Percentiles rank a stretch among this genome's conserved stretches.
These are phyloP conservation scores for Apis laboriosa DNA, from an alignment of 1,140 invertebrate species.

Conservation along the genomic window DNA sequence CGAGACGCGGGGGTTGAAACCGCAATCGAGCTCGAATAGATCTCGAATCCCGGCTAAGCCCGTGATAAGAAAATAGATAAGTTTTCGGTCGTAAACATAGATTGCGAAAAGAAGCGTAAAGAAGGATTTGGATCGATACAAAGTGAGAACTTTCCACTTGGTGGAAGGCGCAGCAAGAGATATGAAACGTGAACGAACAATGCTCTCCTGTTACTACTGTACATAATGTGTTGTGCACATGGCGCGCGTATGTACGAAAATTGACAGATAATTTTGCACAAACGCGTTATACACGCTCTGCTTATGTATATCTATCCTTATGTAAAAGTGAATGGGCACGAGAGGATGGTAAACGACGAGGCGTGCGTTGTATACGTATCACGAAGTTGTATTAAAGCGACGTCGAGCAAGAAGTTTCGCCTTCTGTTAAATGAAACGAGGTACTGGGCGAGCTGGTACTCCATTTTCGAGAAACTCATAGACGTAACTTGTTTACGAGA, in stretches of 20 bases:
- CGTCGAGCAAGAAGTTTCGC: conserved; percentile 1
- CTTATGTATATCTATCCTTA: background rate
- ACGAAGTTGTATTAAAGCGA: conserved; percentile 55
- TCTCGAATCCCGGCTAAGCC: background rate
- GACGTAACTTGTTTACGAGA: background rate
- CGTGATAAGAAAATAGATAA: conserved; percentile 21
- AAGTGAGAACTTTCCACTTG: conserved; percentile 37
- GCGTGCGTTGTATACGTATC: background rate
- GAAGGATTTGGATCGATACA: conserved; percentile 57
- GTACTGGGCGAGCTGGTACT: background rate
- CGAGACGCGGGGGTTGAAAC: background rate
- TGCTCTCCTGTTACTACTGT: conserved; percentile 3
- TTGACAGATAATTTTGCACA: conserved; percentile 54
- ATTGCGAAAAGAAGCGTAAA: conserved; percentile 19
- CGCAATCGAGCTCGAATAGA: background rate
- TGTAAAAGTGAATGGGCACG: conserved; percentile 14
- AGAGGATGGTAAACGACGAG: conserved; percentile 27
- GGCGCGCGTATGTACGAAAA: background rate
- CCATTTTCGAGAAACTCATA: background rate
- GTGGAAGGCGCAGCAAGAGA: conserved; percentile 41
- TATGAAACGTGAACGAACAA: conserved; percentile 49
- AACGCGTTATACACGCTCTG: conserved; percentile 30
- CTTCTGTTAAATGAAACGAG: conserved; percentile 37
- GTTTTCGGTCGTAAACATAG: conserved; percentile 32
- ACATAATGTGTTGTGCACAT: background rate